Percentiles rank a stretch among this genome's conserved stretches.
These are phyloP conservation scores for Hydropotes inermis DNA, from an alignment of 2,113 vertebrate genomes.

Conservation along the genomic window DNA sequence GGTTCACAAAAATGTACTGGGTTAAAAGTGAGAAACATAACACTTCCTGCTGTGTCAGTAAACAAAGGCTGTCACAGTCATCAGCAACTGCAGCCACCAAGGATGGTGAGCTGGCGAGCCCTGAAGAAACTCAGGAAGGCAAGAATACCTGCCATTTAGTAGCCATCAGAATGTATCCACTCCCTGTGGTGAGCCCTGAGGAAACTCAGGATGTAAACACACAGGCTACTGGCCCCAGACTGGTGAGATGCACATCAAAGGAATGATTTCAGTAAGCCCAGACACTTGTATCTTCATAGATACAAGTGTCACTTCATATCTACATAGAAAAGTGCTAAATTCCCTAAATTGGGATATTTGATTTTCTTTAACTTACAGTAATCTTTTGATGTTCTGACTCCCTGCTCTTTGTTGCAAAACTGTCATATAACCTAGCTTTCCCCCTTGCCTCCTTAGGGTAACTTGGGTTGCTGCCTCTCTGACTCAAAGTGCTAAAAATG, in stretches of 20 bases:
- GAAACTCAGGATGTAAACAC: not conserved
- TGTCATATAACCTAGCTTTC: not conserved
- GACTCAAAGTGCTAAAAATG: not conserved
- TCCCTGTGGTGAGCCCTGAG: not conserved
- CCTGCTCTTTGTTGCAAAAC: not conserved
- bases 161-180: not conserved
- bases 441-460: not conserved
- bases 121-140: not conserved
- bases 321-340: not conserved
- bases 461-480: not conserved
- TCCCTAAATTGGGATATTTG: not conserved
- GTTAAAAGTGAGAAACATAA: not conserved
- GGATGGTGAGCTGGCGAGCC: not conserved
- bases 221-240: not conserved
- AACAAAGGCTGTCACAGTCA: not conserved
- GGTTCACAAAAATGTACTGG: not conserved
- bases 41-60: not conserved
- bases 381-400: not conserved
- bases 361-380: not conserved
- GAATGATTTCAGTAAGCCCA: not conserved
- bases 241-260: not conserved
- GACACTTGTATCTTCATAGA: not conserved
- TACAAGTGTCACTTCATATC: too few species aligned
- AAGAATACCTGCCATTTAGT: not conserved
- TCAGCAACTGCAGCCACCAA: not conserved